These are phyloP conservation scores for Bambusicola thoracicus DNA, from an alignment of 2,113 vertebrate genomes.

Conservation along the genomic window DNA sequence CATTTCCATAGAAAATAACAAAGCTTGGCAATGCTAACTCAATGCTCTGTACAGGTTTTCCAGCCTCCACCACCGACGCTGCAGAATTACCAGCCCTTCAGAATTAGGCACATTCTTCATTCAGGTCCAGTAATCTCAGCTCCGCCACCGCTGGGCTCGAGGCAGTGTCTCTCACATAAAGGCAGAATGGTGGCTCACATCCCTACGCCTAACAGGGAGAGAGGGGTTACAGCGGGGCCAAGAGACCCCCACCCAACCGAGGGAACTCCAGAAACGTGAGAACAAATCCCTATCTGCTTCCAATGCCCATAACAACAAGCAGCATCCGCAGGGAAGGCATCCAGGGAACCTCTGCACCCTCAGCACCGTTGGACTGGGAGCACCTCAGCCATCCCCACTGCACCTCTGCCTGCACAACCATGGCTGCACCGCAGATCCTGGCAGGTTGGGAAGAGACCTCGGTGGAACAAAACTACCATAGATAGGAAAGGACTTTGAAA, in stretches of 20 bases:
- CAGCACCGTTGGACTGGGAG: accelerated
- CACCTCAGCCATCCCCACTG: background rate
- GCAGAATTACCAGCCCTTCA: conserved; percentile 39
- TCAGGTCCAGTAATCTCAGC: background rate
- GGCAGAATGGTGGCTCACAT: background rate
- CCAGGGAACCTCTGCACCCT: background rate
- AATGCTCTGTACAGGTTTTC: background rate
- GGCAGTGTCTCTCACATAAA: background rate
- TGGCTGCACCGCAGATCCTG: background rate
- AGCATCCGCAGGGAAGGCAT: accelerated
- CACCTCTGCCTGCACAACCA: background rate
- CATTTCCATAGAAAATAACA: conserved; percentile 1
- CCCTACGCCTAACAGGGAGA: background rate
- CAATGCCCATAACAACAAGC: accelerated
- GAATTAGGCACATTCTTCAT: conserved; percentile 63
- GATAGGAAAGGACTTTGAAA: conserved; percentile 51
- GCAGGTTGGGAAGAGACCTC: background rate
- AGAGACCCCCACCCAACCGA: background rate
- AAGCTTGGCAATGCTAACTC: conserved; percentile 34
- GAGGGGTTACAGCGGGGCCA: background rate
- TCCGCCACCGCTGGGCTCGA: background rate
- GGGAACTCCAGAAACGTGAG: background rate
- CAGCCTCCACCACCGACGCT: background rate
- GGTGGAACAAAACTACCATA: conserved; percentile 30
- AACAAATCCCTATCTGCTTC: background rate